phyloP scores from a whole-genome alignment of 1,140 invertebrate species.

The Heliconius melpomene region DNA sequence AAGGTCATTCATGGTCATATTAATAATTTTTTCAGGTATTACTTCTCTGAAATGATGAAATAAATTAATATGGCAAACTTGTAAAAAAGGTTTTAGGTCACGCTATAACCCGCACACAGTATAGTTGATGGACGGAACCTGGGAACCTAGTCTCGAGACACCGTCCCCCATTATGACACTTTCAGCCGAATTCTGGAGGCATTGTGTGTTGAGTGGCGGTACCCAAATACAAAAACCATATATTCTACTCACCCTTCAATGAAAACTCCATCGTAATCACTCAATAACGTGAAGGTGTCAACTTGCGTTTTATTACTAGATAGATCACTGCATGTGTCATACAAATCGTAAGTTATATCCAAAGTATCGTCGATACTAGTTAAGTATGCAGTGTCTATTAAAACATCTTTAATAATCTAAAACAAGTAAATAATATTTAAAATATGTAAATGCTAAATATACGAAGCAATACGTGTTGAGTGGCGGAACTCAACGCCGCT shows the following conservation, averaged over 20 bases:
- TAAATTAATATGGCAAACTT: no score
- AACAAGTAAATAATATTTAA: neutral
- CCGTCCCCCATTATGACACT: no score
- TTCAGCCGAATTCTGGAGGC: no score
- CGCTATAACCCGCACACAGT: no score
- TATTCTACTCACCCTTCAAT: neutral
- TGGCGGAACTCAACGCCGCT: no score
- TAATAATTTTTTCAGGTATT: slow-evolving; percentile 20
- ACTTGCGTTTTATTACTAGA: neutral
- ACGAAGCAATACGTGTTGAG: no score
- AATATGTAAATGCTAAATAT: neutral
- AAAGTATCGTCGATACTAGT: slow-evolving; percentile 8
- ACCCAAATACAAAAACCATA: no score
- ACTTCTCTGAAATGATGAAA: slow-evolving; percentile 14
- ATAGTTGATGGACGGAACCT: no score
- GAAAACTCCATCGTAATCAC: neutral
- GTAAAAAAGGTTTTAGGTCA: no score
- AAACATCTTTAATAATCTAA: slow-evolving; percentile 12
- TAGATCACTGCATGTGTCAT: neutral
- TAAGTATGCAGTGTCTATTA: slow-evolving; percentile 17
- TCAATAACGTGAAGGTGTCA: neutral
- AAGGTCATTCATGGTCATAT: slow-evolving; percentile 18
- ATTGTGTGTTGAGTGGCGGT: no score
- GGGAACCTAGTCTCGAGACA: no score
- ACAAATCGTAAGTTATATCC: neutral